A percentile compares a stretch with the other conserved stretches of the same genome.
Evolutionary conservation across 2,797 vertebrate genomes (phyloP).

Genomic region (Clarias pachynema): DNA sequence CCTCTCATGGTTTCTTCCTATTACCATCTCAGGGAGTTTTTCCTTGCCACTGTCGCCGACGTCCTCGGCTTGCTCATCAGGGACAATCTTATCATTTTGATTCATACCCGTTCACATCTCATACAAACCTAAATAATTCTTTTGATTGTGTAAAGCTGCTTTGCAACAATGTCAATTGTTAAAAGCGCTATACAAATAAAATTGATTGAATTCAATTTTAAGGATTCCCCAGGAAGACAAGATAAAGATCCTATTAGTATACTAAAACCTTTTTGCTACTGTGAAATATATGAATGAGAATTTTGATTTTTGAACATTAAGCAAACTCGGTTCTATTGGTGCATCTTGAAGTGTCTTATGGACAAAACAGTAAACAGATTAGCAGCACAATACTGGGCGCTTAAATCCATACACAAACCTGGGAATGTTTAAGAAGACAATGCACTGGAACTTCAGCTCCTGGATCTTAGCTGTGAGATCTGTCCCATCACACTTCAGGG

Average conservation of each 20-base stretch:
- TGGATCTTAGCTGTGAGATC: constrained; percentile 98
- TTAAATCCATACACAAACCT: constrained; percentile 74
- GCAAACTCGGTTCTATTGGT: neutral
- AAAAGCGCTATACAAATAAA: no score
- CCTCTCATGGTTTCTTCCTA: no score
- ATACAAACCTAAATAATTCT: no score
- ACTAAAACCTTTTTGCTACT: neutral
- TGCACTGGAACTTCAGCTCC: constrained; percentile 99
- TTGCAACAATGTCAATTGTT: no score
- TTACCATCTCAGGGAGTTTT: no score
- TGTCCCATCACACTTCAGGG: constrained; percentile 91
- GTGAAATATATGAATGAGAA: neutral
- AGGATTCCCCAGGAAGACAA: neutral
- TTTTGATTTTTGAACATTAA: neutral
- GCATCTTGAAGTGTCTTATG: neutral
- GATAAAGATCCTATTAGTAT: neutral
- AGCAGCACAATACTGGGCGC: neutral
- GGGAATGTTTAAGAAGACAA: constrained; percentile 99
- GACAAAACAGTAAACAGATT: neutral
- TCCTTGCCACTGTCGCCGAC: no score
- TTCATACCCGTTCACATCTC: no score
- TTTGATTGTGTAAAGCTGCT: no score
- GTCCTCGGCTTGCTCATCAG: no score
- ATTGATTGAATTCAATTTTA: neutral
- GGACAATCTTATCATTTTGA: no score